Base-by-base conservation (phyloP, 2,797 vertebrate genomes). In the Myotis findleyi region DNA sequence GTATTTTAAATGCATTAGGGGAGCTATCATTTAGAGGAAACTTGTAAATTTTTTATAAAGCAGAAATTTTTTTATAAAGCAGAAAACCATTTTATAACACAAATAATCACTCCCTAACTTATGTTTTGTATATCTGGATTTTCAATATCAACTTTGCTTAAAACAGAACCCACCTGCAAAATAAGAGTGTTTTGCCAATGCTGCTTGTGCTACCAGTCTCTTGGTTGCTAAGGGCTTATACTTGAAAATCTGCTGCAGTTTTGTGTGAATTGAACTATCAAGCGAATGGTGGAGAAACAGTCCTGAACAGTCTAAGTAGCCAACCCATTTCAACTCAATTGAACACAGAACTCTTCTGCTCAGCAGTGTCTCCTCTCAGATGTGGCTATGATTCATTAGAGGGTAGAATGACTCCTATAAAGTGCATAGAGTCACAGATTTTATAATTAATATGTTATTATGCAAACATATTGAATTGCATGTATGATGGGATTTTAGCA, bases 111-210 rank as follows among this genome's bases (percentile, higher is more conserved):
- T 84, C 69, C 85, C 81, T 83, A 73, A 79, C 81, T 77, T 76
- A 76, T 79, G 81, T 95, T 97, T 97, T 88, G 36, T 97, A 96
- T 95, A 83, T 96, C 94, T 94, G 87, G 68, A 90, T 93, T 96
- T 97, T 96, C 87, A 82, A 17, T 90, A 92, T 89, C 18, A 2
- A 79, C 75, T 92, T 97, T 88, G 81, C 87, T 93, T 93, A 95
- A 92, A 93, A 83, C 36, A 44, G 82, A 95, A 87, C 71, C 79
- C 87, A 94, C 47, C 33, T 86, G 81, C 83, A 68, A 68, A 94
- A 49, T 81, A 81, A 84, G 64, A 88, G 33, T 92, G 25, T 69
- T 89, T 89, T 83, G 44, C 75, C 86, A 64, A 1, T 49, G 91
- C 87, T 85, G 72, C 87, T 86, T 85, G 57, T 72, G 69, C 84